These are phyloP conservation scores for Daktulosphaira vitifoliae DNA, from an alignment of 1,140 invertebrate genomes.

Conservation along the genomic window DNA sequence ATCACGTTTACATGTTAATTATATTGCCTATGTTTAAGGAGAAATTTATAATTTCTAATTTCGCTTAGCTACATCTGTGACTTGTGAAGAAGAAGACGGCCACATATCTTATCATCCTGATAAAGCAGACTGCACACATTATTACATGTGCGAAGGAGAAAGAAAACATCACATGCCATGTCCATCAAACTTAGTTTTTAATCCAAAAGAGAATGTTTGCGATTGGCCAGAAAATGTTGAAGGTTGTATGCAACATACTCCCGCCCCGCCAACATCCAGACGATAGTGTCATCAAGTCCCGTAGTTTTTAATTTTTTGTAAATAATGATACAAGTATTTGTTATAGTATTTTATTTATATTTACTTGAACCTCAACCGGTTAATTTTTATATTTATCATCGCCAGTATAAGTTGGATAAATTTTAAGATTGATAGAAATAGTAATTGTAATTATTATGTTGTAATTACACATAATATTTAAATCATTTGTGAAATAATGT, in stretches of 20 bases:
- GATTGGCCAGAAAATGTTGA: slow-evolving; percentile 94
- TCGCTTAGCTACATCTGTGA: slow-evolving; percentile 79
- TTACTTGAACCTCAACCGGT: slow-evolving; percentile 16
- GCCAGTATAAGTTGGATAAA: slow-evolving; percentile 14
- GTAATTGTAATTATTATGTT: neutral
- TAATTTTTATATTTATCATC: slow-evolving; percentile 1
- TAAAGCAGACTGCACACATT: slow-evolving; percentile 82
- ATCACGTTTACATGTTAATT: slow-evolving; percentile 15
- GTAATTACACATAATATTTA: neutral
- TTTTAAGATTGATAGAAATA: neutral
- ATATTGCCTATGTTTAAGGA: too few species aligned
- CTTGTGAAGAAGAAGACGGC: slow-evolving; percentile 85
- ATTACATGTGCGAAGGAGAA: slow-evolving; percentile 93
- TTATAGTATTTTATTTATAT: slow-evolving; percentile 31
- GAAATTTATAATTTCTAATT: slow-evolving; percentile 38
- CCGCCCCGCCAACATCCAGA: slow-evolving; percentile 56
- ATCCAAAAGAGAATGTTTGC: slow-evolving; percentile 85
- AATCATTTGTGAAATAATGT: slow-evolving; percentile 27
- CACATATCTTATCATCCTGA: slow-evolving; percentile 88
- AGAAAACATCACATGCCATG: slow-evolving; percentile 96
- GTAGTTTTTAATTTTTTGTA: slow-evolving; percentile 6
- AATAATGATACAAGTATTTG: slow-evolving; percentile 22
- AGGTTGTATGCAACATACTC: slow-evolving; percentile 71
- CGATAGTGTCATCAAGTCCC: slow-evolving; percentile 32
- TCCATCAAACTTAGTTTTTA: slow-evolving; percentile 87